Base-by-base conservation (phyloP, 2,113 vertebrate genomes). In the Hylia prasina region DNA sequence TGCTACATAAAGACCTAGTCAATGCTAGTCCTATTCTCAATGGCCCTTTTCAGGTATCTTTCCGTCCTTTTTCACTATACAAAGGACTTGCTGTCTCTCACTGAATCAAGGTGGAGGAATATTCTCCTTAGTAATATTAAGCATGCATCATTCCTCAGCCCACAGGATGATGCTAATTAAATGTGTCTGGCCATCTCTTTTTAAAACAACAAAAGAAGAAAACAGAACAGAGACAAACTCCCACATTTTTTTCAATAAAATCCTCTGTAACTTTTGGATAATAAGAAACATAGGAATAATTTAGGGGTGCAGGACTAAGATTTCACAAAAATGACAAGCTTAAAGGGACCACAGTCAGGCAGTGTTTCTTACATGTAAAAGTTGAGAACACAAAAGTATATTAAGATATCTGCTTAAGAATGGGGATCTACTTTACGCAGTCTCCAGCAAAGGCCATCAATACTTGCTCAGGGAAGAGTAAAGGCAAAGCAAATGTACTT, bases 191-290 rank as follows among this genome's bases (percentile, higher is more conserved):
- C 1, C 4, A 64, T 72, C 73, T 83, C 3, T n/a, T 96, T 87
- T 81, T 40, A 45, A 91, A 65, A 40, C 15, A 86, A 21, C 9
- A 69, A 42, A 73, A n/a, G 24, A 63, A 58, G 8, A 65, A 87
- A 84, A 44, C 2, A n/a, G 54, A 56, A n/a, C 6, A 61, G 37
- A 53, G 13, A 3, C 33, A 91, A 57, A 1, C 0, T 1, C 5
- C 6, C 30, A 15, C 5, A 7, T 42, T 75, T 58, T 84, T 84
- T 8, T 31, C 13, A 44, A 22, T 61, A 61, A 83, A 77, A 73
- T 78, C 13, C 9, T 19, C 12, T 31, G 4, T 89, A 37, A 25
- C 10, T 78, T 84, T 80, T 44, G 30, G n/a, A 31, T 44, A 45
- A 53, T 33, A 77, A 56, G 63, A 79, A 83, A 56, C 25, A 51